Percentiles rank a stretch among this genome's conserved stretches.
Evolutionary conservation across 2,797 vertebrate species (phyloP).

Genomic region (Percopsis omiscomaycus): DNA sequence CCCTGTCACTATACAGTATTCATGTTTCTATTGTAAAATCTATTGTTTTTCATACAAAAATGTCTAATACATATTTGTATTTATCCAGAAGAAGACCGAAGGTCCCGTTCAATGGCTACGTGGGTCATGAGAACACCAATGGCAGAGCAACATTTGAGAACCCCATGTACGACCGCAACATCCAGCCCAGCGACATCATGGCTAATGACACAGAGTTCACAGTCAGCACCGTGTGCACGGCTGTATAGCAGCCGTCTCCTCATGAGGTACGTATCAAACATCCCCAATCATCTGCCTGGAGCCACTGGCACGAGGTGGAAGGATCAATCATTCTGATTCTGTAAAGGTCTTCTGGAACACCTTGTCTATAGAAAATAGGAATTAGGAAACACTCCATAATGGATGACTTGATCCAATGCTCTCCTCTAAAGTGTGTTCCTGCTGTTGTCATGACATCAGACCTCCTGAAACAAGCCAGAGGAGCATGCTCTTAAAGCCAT

Average conservation of each 20-base stretch:
- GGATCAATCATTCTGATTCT: no score
- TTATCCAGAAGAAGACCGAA: conserved; percentile 92
- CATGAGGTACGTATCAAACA: conserved; percentile 63
- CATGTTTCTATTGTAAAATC: no score
- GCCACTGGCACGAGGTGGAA: background rate
- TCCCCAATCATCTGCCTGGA: background rate
- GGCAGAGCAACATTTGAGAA: conserved; percentile 96
- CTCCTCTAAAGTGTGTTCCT: no score
- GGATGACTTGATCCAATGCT: no score
- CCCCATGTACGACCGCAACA: conserved; percentile 97
- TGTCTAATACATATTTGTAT: background rate
- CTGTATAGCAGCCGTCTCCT: conserved; percentile 87
- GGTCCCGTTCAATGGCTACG: conserved; percentile 95
- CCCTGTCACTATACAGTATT: no score
- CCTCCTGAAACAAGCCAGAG: no score
- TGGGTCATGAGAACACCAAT: conserved; percentile 95
- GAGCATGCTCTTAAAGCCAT: no score
- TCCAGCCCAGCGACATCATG: conserved; percentile 95
- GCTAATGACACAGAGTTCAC: conserved; percentile 93
- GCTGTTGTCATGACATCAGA: no score
- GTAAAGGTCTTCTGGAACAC: background rate
- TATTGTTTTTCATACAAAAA: background rate
- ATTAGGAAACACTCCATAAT: no score
- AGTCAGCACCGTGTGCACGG: conserved; percentile 98
- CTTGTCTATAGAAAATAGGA: no score